phyloP scores from a whole-genome alignment of 2,797 vertebrate genomes.

The Anguilla marmorata region DNA sequence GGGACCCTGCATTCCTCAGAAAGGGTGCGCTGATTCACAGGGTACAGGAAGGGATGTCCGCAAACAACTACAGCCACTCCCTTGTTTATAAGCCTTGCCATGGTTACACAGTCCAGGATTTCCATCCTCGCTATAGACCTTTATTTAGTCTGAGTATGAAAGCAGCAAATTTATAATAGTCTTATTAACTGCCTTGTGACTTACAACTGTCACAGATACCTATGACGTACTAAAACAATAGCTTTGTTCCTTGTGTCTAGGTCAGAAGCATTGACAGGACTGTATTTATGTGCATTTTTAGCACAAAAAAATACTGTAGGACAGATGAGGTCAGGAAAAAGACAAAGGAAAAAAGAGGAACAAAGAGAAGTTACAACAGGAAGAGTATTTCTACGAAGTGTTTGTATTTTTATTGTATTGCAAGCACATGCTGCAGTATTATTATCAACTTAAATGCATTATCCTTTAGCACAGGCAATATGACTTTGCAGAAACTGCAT shows the following conservation, averaged over 20 bases:
- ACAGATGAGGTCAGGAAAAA: constrained; percentile 14
- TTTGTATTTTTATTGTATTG: background rate
- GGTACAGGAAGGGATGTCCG: background rate
- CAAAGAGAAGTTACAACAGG: background rate
- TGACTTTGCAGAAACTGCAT: background rate
- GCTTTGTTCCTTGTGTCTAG: background rate
- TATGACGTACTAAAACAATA: no score
- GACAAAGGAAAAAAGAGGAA: background rate
- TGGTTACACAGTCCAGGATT: background rate
- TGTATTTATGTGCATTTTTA: background rate
- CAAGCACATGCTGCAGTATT: background rate
- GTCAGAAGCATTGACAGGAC: background rate
- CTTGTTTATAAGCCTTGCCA: background rate
- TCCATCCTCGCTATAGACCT: background rate
- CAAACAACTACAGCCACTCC: background rate
- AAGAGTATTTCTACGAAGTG: background rate
- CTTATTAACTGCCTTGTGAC: background rate
- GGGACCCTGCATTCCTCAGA: background rate
- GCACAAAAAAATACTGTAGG: constrained; percentile 28
- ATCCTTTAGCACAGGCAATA: background rate
- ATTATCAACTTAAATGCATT: background rate
- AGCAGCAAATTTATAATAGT: background rate
- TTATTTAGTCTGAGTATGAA: background rate
- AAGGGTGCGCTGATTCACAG: background rate
- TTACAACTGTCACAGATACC: background rate